Percentiles rank a stretch among this genome's conserved stretches.
phyloP scores from a whole-genome alignment of 2,888 invertebrate genomes.

The Pherbina coryleti region DNA sequence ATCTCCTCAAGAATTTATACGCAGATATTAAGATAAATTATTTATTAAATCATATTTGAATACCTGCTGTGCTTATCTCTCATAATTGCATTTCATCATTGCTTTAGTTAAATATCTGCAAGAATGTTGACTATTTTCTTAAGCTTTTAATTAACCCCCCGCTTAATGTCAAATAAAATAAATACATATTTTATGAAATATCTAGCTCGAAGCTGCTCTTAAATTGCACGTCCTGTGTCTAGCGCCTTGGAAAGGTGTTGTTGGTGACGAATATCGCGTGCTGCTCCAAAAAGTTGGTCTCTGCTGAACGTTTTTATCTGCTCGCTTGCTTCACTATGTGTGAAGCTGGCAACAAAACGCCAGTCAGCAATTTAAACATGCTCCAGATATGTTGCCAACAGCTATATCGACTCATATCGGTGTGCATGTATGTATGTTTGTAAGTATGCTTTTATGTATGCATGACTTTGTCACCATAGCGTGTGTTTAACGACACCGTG shows the following conservation, averaged over 20 bases:
- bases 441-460: background rate
- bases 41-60: too few relatives aligned
- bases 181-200: background rate
- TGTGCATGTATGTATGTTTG: background rate
- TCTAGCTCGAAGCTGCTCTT: background rate
- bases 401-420: background rate
- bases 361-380: slow-evolving; percentile 17
- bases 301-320: background rate
- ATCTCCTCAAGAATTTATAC: too few relatives aligned
- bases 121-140: background rate
- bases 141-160: slow-evolving; percentile 24
- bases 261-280: slow-evolving; percentile 29
- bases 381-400: slow-evolving; percentile 15
- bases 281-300: background rate
- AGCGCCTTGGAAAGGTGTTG: slow-evolving; percentile 17
- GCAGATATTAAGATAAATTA: too few relatives aligned
- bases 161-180: slow-evolving; percentile 10
- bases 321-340: slow-evolving; percentile 3
- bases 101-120: background rate
- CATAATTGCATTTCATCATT: too few relatives aligned
- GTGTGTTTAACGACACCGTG: slow-evolving; percentile 8
- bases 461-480: background rate
- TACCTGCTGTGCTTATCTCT: too few relatives aligned
- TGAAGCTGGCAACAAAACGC: slow-evolving; percentile 22
- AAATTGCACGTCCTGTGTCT: background rate